Evolutionary conservation across 2,888 invertebrate genomes (phyloP).

Genomic region (Lathronympha strigana): DNA sequence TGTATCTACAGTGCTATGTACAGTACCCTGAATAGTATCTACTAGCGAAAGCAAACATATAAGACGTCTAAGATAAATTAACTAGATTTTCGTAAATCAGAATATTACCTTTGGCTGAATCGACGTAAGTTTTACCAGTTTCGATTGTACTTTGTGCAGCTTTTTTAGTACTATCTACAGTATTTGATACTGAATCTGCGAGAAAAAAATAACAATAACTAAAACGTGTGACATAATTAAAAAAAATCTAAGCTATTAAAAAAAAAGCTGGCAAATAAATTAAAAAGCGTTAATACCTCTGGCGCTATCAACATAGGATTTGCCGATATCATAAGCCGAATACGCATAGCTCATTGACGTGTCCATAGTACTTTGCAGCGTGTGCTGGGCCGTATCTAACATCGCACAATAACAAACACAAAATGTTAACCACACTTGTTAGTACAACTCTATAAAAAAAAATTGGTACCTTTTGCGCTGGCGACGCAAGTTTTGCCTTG

Average conservation of each 20-base stretch:
- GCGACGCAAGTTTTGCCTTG: constrained; percentile 60
- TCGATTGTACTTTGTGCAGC: constrained; percentile 71
- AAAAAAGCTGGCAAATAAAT: constrained; percentile 24
- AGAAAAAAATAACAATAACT: constrained; percentile 46
- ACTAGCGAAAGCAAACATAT: constrained; percentile 41
- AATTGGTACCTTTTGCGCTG: constrained; percentile 60
- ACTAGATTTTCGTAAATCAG: background rate
- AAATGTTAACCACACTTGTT: constrained; percentile 38
- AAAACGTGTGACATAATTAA: constrained; percentile 22
- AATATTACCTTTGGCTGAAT: constrained; percentile 67
- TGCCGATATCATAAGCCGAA: constrained; percentile 60
- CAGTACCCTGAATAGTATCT: constrained; percentile 45
- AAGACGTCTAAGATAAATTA: constrained; percentile 1
- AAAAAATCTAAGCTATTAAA: constrained; percentile 33
- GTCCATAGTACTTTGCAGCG: constrained; percentile 55
- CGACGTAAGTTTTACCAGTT: constrained; percentile 64
- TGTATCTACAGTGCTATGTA: constrained; percentile 49
- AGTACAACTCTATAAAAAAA: constrained; percentile 29
- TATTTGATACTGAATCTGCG: constrained; percentile 67
- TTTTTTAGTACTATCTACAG: constrained; percentile 75
- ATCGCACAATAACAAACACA: constrained; percentile 42
- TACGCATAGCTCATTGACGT: constrained; percentile 61
- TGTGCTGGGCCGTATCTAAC: constrained; percentile 55
- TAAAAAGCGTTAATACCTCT: constrained; percentile 53
- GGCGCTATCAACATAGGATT: constrained; percentile 58